Conservation (phyloP, 2,113 vertebrate species). For the Cinclus mexicanus region DNA sequence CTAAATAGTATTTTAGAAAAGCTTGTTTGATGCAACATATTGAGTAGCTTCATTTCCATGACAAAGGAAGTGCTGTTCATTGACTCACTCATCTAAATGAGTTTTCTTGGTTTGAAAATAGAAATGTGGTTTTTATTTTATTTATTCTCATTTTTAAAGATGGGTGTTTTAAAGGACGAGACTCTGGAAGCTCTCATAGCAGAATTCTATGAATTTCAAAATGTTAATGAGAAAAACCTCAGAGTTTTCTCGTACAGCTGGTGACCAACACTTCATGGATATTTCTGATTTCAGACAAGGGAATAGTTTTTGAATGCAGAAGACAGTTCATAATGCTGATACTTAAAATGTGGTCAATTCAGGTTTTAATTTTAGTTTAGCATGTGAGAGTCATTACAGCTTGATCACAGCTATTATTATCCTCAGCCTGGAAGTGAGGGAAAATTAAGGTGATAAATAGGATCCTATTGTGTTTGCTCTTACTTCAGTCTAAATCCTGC, state of each 20-base stretch:
- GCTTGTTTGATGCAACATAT: background rate
- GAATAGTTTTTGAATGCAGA: background rate
- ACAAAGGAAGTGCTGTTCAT: background rate
- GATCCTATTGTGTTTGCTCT: background rate
- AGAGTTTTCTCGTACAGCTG: background rate
- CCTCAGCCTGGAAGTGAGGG: background rate
- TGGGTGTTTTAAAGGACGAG: background rate
- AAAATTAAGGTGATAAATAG: background rate
- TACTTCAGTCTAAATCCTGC: background rate
- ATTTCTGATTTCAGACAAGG: background rate
- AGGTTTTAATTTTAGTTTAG: background rate
- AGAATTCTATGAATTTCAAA: background rate
- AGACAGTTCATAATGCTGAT: background rate
- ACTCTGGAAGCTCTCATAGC: background rate
- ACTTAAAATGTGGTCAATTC: background rate
- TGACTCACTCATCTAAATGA: background rate
- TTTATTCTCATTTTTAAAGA: background rate
- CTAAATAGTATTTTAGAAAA: background rate
- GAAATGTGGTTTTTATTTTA: background rate
- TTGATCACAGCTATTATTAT: background rate
- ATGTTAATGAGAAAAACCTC: background rate
- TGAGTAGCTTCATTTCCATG: background rate
- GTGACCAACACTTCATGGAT: background rate
- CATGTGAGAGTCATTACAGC: background rate
- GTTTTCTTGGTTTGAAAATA: background rate